Base-by-base conservation (phyloP, 2,113 vertebrate species). In the Heterotis niloticus region DNA sequence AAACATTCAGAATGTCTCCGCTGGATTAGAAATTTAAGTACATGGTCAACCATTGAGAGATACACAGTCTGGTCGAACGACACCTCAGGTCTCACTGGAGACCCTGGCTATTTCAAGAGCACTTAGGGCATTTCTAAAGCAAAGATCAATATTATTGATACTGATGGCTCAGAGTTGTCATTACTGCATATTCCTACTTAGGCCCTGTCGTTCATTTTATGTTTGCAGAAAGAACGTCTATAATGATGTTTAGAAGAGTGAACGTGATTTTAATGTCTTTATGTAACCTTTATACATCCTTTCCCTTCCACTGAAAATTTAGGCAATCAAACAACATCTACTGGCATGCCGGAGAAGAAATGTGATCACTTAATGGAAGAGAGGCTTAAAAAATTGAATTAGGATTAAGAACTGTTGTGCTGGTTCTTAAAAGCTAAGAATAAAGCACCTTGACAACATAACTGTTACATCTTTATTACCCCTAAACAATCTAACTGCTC, bases 61-160 rank as follows among this genome's bases (percentile, higher is more conserved):
- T 10, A 66, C 20, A 10, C 75, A 56, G n/a, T 11, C 24, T 51
- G n/a, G n/a, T 17, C 0, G 34, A 20, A 18, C 9, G 17, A 70
- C 68, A 44, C 44, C 52, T 52, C 18, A 5, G 34, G n/a, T 56
- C 64, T 18, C 10, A 17, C 20, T 18, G 75, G 75, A 5, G 28
- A 52, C 24, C 75, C 66, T 13, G n/a, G 75, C 62, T 56, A 51
- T 56, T 66, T 77, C 23, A 64, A 18, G 75, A 64, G n/a, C 62
- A 66, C 75, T 44, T 28, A 10, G 20, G 60, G 44, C 20, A 77
- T 52, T 52, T 29, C 13, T 17, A 72, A 52, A 34, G 54, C 69
- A 34, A 72, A 54, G 69, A 72, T 56, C 75, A 18, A 52, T 56
- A 56, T 14, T 20, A 66, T 77, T 51, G 0, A 54, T 77, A 56